A percentile compares a stretch with the other conserved stretches of the same genome.
These are phyloP conservation scores for Torymus texanus DNA, from an alignment of 2,888 invertebrate species.

Conservation along the genomic window DNA sequence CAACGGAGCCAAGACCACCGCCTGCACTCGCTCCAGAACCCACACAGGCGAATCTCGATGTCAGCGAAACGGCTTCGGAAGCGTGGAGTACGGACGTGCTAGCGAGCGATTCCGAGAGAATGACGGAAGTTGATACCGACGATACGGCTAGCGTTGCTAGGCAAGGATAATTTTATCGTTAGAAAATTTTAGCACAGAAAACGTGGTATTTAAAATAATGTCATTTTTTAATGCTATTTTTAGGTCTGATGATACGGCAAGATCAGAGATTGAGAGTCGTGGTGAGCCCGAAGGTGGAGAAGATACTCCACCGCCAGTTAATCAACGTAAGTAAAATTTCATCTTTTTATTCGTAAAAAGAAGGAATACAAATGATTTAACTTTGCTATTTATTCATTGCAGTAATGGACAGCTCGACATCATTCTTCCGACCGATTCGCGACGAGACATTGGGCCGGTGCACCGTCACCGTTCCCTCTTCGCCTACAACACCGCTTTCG, in stretches of 20 bases:
- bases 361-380: neutral
- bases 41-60: conserved; percentile 80
- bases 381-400: conserved; percentile 5
- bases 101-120: conserved; percentile 92
- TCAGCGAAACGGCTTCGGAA: conserved; percentile 95
- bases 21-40: conserved; percentile 72
- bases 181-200: no score
- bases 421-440: conserved; percentile 72
- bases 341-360: no score
- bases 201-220: no score
- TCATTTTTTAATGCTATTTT: neutral
- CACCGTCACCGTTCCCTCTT: conserved; percentile 64
- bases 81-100: conserved; percentile 99
- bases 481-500: conserved; percentile 66
- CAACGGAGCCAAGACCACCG: conserved; percentile 65
- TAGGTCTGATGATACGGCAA: conserved; percentile 86
- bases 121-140: conserved; percentile 89
- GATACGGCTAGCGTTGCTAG: conserved; percentile 81
- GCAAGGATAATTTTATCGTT: conserved; percentile 60
- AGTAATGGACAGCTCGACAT: conserved; percentile 63
- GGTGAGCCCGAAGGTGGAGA: conserved; percentile 75
- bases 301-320: conserved; percentile 72
- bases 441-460: conserved; percentile 68
- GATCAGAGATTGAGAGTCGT: conserved; percentile 77
- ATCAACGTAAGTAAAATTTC: conserved; percentile 63